A percentile compares a stretch with the other conserved stretches of the same genome.
phyloP scores from a whole-genome alignment of 2,113 vertebrate genomes.

The Hydrolagus affinis region DNA sequence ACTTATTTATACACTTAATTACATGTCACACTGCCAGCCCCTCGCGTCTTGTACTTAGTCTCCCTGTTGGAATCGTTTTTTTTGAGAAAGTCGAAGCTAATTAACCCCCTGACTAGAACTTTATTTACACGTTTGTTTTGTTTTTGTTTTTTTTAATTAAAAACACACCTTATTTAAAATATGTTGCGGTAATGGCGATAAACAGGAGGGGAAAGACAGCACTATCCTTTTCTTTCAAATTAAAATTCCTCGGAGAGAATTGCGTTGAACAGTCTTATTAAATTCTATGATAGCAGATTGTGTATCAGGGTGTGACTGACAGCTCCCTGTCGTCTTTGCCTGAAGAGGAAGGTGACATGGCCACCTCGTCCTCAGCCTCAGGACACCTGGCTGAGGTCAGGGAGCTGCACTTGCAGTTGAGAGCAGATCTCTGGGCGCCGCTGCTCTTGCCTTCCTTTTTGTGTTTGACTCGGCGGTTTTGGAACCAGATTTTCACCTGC shows the following conservation, averaged over 20 bases:
- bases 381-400: conserved; percentile 76
- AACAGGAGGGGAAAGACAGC: not conserved
- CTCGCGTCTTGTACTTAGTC: no score
- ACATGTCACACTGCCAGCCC: not conserved
- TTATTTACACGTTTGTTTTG: conserved; percentile 30
- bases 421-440: conserved; percentile 62
- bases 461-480: conserved; percentile 96
- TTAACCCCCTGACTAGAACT: not conserved
- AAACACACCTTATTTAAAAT: conserved; percentile 15
- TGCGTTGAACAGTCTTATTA: not conserved
- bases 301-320: conserved; percentile 65
- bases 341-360: conserved; percentile 85
- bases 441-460: conserved; percentile 92
- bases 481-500: conserved; percentile 99
- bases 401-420: conserved; percentile 86
- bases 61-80: not conserved
- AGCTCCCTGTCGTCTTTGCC: conserved; percentile 90
- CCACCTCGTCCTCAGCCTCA: conserved; percentile 83
- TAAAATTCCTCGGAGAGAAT: not conserved
- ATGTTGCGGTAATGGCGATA: not conserved
- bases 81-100: conserved; percentile 6
- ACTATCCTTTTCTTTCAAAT: not conserved
- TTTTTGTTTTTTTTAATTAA: not conserved
- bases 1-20: conserved; percentile 7
- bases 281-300: no score